These are phyloP conservation scores for Amphipyra tragopoginis DNA, from an alignment of 2,888 invertebrate genomes.

Conservation along the genomic window DNA sequence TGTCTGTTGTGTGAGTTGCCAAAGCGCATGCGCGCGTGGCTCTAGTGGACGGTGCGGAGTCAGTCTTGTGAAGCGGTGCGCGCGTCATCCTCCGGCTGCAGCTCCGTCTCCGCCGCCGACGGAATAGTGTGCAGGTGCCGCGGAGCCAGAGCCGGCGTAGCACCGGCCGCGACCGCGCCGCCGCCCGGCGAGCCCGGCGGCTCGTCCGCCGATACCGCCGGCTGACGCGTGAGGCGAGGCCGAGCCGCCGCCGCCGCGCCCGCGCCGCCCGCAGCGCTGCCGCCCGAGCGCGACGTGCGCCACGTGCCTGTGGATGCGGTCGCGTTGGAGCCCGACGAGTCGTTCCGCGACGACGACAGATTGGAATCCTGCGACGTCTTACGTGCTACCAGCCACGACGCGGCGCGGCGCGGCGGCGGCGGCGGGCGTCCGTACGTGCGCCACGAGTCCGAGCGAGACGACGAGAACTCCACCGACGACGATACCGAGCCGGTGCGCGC, in stretches of 20 bases:
- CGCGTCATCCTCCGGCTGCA: slow-evolving; percentile 74
- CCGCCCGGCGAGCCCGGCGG: slow-evolving; percentile 89
- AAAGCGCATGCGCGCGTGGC: not conserved
- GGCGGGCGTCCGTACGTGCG: slow-evolving; percentile 94
- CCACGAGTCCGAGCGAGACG: slow-evolving; percentile 96
- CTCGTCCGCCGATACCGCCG: slow-evolving; percentile 94
- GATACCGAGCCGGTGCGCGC: slow-evolving; percentile 95
- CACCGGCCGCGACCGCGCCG: slow-evolving; percentile 92
- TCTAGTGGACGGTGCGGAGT: slow-evolving; percentile 42
- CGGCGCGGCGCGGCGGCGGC: slow-evolving; percentile 94
- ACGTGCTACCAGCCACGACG: slow-evolving; percentile 97
- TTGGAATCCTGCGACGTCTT: slow-evolving; percentile 98
- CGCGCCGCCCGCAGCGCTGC: slow-evolving; percentile 92
- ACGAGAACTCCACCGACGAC: slow-evolving; percentile 97
- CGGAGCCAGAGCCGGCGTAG: slow-evolving; percentile 66
- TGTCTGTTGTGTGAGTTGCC: slow-evolving; percentile 41
- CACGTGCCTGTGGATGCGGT: slow-evolving; percentile 97
- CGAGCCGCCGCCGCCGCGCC: slow-evolving; percentile 93
- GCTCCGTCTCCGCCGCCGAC: slow-evolving; percentile 81
- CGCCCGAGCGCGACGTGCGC: slow-evolving; percentile 96
- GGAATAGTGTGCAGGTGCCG: slow-evolving; percentile 81
- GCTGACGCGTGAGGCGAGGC: slow-evolving; percentile 94
- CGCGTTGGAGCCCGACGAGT: slow-evolving; percentile 96
- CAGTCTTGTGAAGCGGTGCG: slow-evolving; percentile 40
- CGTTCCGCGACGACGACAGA: slow-evolving; percentile 96